A percentile compares a stretch with the other conserved stretches of the same genome.
phyloP scores from a whole-genome alignment of 2,888 invertebrate genomes.

The Drosophila barbarae region DNA sequence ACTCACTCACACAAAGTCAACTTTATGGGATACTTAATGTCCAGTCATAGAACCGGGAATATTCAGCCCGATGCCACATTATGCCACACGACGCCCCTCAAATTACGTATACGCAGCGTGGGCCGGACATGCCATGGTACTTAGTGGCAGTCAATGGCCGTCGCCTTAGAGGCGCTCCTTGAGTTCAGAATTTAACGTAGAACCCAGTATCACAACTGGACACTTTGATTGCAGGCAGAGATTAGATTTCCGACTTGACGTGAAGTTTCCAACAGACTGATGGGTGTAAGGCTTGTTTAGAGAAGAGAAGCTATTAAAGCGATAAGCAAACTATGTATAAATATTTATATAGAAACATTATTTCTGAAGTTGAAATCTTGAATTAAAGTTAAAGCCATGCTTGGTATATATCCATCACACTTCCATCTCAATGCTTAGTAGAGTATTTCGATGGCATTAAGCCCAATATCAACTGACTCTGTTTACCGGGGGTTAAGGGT shows the following conservation, averaged over 20 bases:
- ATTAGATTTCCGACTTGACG: constrained; percentile 61
- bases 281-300: not conserved
- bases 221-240: constrained; percentile 67
- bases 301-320: not conserved
- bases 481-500: constrained; percentile 35
- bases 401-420: not conserved
- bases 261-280: constrained; percentile 3
- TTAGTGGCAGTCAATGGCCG: constrained; percentile 38
- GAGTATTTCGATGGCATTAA: constrained; percentile 14
- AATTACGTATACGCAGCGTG: constrained; percentile 66
- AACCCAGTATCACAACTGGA: constrained; percentile 65
- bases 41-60: constrained; percentile 49
- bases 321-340: not conserved
- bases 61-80: constrained; percentile 64
- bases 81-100: constrained; percentile 67
- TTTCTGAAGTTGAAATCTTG: not conserved
- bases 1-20: constrained; percentile 46
- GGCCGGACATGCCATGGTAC: constrained; percentile 36
- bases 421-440: not conserved
- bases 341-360: not conserved
- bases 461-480: constrained; percentile 26
- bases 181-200: constrained; percentile 56
- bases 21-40: constrained; percentile 66
- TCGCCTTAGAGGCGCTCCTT: constrained; percentile 56
- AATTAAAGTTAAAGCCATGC: not conserved